A percentile compares a stretch with the other conserved stretches of the same genome.
phyloP scores from a whole-genome alignment of 2,888 invertebrate species.

The Corythucha ciliata region DNA sequence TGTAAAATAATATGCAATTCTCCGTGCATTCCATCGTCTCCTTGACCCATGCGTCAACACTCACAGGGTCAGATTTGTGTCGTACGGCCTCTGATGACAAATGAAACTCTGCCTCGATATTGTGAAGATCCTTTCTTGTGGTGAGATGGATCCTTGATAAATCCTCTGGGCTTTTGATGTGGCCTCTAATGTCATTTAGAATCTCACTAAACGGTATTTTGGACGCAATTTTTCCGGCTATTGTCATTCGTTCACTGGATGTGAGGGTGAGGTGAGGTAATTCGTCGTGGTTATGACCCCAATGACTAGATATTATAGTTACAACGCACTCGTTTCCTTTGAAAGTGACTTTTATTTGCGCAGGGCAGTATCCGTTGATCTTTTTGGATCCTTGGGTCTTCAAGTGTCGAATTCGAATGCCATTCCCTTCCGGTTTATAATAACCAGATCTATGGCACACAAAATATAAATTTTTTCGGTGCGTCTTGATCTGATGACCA shows the following conservation, averaged over 20 bases:
- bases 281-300: constrained; percentile 36
- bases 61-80: constrained; percentile 30
- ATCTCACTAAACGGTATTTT: constrained; percentile 35
- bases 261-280: constrained; percentile 33
- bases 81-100: constrained; percentile 28
- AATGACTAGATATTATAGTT: constrained; percentile 31
- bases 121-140: constrained; percentile 36
- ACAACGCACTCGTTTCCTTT: constrained; percentile 28
- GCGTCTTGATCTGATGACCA: no score
- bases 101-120: constrained; percentile 33
- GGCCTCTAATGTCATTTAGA: constrained; percentile 24
- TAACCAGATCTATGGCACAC: constrained; percentile 17
- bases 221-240: constrained; percentile 35
- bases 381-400: constrained; percentile 28
- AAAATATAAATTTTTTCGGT: no score
- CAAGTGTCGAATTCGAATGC: constrained; percentile 19
- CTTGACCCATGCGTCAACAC: constrained; percentile 33
- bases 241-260: constrained; percentile 27
- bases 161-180: no score
- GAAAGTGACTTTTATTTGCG: constrained; percentile 27
- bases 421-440: constrained; percentile 3
- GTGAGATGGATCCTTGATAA: constrained; percentile 35
- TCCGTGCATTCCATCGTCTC: constrained; percentile 9
- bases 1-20: constrained; percentile 8
- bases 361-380: constrained; percentile 36